Conservation (phyloP, 2,113 vertebrate genomes). For the Cromileptes altivelis region DNA sequence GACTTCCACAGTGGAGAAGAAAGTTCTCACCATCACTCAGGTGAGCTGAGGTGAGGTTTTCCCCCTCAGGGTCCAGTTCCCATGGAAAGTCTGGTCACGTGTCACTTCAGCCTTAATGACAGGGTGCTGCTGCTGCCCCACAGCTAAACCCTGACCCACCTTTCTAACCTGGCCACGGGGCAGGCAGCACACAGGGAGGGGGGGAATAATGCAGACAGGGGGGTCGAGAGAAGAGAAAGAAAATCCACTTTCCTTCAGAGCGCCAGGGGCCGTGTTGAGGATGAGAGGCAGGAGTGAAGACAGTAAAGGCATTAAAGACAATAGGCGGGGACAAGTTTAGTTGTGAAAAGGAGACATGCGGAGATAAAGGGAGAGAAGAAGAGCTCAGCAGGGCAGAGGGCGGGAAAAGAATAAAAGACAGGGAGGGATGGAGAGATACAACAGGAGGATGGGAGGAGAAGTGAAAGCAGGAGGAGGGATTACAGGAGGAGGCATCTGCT, state of each 20-base stretch:
- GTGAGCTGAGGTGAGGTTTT: slow-evolving; percentile 18
- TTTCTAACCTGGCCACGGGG: slow-evolving; percentile 35
- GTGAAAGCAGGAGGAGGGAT: slow-evolving; percentile 26
- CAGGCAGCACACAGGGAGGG: neutral
- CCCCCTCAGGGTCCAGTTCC: slow-evolving; percentile 42
- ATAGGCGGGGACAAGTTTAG: neutral
- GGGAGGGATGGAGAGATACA: slow-evolving; percentile 14
- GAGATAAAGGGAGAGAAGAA: neutral
- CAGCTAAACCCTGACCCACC: slow-evolving; percentile 50
- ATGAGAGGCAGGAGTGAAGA: neutral
- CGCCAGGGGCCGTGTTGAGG: neutral
- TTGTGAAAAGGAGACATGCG: neutral
- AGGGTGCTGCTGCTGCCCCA: slow-evolving; percentile 43
- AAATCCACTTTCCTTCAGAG: neutral
- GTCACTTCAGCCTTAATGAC: slow-evolving; percentile 60
- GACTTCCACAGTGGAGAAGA: neutral
- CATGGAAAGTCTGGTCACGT: slow-evolving; percentile 28
- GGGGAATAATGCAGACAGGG: too few species aligned
- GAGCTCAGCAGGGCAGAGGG: neutral
- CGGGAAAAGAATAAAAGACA: neutral
- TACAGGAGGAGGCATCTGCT: slow-evolving; percentile 25
- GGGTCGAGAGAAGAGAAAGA: neutral
- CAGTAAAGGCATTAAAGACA: neutral
- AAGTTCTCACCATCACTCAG: neutral
- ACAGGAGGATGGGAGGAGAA: slow-evolving; percentile 37